Conservation (phyloP, 2,888 invertebrate genomes). For the Crocallis elinguaria region DNA sequence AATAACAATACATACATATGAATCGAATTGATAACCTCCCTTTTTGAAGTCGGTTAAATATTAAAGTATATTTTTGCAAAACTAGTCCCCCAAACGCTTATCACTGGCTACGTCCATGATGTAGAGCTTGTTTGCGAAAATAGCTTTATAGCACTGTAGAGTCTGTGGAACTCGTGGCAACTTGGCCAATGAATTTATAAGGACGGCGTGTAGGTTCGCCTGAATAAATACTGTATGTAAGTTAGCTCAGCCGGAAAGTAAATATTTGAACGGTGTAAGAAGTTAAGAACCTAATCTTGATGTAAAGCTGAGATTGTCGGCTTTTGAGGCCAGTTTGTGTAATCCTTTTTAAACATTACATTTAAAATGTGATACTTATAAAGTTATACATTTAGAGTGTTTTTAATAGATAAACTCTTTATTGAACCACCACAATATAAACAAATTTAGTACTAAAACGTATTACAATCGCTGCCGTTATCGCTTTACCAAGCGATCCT, state of each 20-base stretch:
- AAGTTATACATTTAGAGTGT: no score
- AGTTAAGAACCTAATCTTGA: conserved; percentile 15
- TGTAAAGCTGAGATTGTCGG: conserved; percentile 5
- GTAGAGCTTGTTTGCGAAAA: conserved; percentile 8
- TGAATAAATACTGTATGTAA: conserved; percentile 20
- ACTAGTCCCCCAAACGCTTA: neutral
- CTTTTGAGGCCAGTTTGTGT: neutral
- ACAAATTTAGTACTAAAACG: no score
- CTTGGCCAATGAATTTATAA: conserved; percentile 23
- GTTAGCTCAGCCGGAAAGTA: conserved; percentile 10
- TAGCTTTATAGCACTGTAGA: neutral
- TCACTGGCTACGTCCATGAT: neutral
- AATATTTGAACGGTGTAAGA: conserved; percentile 15
- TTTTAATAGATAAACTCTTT: no score
- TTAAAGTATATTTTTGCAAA: no score
- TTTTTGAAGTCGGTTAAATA: no score
- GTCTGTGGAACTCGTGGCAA: conserved; percentile 6
- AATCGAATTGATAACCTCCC: no score
- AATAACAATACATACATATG: no score
- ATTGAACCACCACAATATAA: no score
- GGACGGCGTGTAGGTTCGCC: conserved; percentile 9
- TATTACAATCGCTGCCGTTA: no score
- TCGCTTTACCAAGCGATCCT: no score
- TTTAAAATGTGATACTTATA: no score
- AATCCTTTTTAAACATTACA: no score